phyloP scores from a whole-genome alignment of 2,797 vertebrate genomes.

The Peromyscus aztecus region DNA sequence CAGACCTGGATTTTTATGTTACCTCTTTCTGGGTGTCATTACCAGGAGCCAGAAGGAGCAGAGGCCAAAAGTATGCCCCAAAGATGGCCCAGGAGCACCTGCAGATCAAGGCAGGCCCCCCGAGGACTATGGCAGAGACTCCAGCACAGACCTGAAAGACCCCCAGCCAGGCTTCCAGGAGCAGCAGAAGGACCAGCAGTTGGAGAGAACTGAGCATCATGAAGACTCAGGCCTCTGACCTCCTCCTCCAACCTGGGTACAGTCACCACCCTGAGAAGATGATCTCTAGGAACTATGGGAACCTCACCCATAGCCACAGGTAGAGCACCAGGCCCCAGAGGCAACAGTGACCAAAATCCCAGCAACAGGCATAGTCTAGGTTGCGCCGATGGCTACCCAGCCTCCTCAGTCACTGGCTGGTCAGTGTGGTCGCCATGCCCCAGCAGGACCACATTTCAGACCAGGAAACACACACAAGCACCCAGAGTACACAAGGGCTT shows the following conservation, averaged over 20 bases:
- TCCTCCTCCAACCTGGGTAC: not conserved
- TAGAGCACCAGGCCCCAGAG: fast-evolving
- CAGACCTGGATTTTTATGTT: not conserved
- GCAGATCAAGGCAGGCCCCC: not conserved
- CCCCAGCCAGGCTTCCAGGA: not conserved
- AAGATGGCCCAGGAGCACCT: not conserved
- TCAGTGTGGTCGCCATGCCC: not conserved
- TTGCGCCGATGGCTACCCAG: too few species aligned
- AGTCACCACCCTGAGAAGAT: not conserved
- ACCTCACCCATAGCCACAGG: fast-evolving
- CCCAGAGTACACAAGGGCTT: too few species aligned
- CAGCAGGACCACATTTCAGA: not conserved
- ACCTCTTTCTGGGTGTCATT: not conserved
- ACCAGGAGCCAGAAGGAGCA: constrained; percentile 37
- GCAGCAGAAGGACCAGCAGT: not conserved
- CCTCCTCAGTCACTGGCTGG: fast-evolving
- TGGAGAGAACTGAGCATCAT: fast-evolving
- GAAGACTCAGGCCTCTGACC: not conserved
- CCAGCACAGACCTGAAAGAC: fast-evolving
- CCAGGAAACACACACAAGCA: fast-evolving
- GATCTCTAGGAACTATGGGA: too few species aligned
- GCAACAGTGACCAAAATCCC: too few species aligned
- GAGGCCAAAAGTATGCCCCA: not conserved
- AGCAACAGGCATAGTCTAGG: not conserved
- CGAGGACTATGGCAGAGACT: not conserved